A percentile compares a stretch with the other conserved stretches of the same genome.
phyloP scores from a whole-genome alignment of 2,888 invertebrate genomes.

The Hirtodrosophila confusa region DNA sequence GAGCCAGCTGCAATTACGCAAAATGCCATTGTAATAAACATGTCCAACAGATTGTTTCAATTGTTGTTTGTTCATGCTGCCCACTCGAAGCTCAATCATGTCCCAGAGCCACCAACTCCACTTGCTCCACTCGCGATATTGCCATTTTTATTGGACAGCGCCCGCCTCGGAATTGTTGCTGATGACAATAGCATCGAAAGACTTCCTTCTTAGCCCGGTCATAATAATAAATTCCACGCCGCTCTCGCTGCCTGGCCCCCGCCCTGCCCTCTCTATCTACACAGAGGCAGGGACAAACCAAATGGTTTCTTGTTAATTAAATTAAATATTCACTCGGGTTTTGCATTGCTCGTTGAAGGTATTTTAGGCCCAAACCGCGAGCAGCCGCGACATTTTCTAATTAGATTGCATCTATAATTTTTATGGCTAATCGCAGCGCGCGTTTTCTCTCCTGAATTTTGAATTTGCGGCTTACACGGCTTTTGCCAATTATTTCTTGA shows the following conservation, averaged over 20 bases:
- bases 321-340: constrained; percentile 81
- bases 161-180: constrained; percentile 24
- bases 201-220: constrained; percentile 58
- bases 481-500: constrained; percentile 43
- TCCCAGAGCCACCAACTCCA: constrained; percentile 24
- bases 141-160: constrained; percentile 46
- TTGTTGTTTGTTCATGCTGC: constrained; percentile 43
- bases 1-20: constrained; percentile 62
- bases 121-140: constrained; percentile 41
- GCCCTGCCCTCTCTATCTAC: constrained; percentile 4
- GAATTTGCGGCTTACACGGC: constrained; percentile 64
- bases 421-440: constrained; percentile 78
- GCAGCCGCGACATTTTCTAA: constrained; percentile 76
- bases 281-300: constrained; percentile 55
- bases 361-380: constrained; percentile 23
- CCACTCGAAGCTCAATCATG: constrained; percentile 57
- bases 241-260: constrained; percentile 21
- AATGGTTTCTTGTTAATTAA: constrained; percentile 83
- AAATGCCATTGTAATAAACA: constrained; percentile 74
- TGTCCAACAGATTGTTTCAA: constrained; percentile 76
- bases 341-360: constrained; percentile 23
- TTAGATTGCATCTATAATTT: constrained; percentile 83
- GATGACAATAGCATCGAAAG: constrained; percentile 53
- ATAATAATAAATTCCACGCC: constrained; percentile 80
- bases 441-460: constrained; percentile 58